Base-by-base conservation (phyloP, 2,113 vertebrate genomes). In the Campylomormyrus tamandua region DNA sequence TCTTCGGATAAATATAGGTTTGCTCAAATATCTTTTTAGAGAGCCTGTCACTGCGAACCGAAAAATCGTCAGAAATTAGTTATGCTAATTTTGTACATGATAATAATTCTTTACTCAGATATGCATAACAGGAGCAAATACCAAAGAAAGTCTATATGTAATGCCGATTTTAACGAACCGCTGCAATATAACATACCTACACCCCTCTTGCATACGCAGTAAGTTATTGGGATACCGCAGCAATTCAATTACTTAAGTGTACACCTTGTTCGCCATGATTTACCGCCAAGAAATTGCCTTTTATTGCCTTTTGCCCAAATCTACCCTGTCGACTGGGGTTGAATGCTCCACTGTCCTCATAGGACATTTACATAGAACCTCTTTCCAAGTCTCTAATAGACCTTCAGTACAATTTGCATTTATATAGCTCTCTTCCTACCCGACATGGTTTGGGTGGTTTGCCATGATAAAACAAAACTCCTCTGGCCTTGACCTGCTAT, bases 331-430 rank as follows among this genome's bases (percentile, higher is more conserved):
- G 94, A 94, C 93, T 91, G 91, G 92, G 94, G 94, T 93, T 93
- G 93, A 94, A 92, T 93, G 95, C 94, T 92, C 92, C 87, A 89
- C 92, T 91, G 92, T 95, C 93, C 94, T 93, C 94, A 93, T 93
- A 93, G 94, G 94, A 93, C 94, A 96, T 96, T 96, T 96, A 96
- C 96, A 96, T 96, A 95, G 94, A 94, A 94, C 94, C 91, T 94
- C 93, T 95, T 96, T 95, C 94, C 93, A 93, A 92, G 92, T 93
- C 94, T 92, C 92, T 96, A 96, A 96, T 96, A 94, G 95, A 94
- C 94, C 95, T 94, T 94, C 95, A 94, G 95, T 95, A 95, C 94
- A 92, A 96, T 96, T 96, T 96, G 95, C 96, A 96, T 96, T 96
- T 96, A 96, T 96, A 96, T 96, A 96, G 95, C 93, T 92, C 95